These are phyloP conservation scores for Camptogramma bilineatum DNA, from an alignment of 2,888 invertebrate genomes.

Conservation along the genomic window DNA sequence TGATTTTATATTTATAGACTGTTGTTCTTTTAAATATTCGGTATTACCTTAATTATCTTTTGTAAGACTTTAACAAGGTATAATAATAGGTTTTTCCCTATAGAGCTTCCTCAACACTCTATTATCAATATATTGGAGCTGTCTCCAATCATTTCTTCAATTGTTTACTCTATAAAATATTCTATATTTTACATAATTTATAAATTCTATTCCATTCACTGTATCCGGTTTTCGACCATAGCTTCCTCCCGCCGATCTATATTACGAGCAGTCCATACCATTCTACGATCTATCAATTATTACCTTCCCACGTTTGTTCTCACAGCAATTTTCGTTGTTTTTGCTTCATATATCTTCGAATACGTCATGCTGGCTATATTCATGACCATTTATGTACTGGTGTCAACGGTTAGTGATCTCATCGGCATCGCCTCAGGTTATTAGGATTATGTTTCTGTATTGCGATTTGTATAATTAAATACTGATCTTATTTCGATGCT, in stretches of 20 bases:
- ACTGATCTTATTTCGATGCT: background rate
- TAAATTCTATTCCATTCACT: background rate
- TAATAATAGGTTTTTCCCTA: no score
- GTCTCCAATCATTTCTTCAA: no score
- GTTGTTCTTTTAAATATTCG: background rate
- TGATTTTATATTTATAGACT: background rate
- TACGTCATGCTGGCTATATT: slow-evolving; percentile 21
- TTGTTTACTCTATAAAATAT: no score
- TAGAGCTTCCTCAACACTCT: no score
- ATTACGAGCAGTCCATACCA: background rate
- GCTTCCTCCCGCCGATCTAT: background rate
- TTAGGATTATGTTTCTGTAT: background rate
- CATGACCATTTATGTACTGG: slow-evolving; percentile 27
- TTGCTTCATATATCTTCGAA: slow-evolving; percentile 19
- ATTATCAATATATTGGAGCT: no score
- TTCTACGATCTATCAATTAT: slow-evolving; percentile 9
- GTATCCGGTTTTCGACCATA: background rate
- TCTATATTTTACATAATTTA: no score
- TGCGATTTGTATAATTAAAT: background rate
- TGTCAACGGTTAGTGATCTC: slow-evolving; percentile 29
- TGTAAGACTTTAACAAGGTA: no score
- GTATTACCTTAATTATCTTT: no score
- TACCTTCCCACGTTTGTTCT: slow-evolving; percentile 20
- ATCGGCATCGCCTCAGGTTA: slow-evolving; percentile 18
- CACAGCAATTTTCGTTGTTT: slow-evolving; percentile 21